Percentiles rank a stretch among this genome's conserved stretches.
Conservation (phyloP, 2,797 vertebrate genomes). For the Ciconia nigra region DNA sequence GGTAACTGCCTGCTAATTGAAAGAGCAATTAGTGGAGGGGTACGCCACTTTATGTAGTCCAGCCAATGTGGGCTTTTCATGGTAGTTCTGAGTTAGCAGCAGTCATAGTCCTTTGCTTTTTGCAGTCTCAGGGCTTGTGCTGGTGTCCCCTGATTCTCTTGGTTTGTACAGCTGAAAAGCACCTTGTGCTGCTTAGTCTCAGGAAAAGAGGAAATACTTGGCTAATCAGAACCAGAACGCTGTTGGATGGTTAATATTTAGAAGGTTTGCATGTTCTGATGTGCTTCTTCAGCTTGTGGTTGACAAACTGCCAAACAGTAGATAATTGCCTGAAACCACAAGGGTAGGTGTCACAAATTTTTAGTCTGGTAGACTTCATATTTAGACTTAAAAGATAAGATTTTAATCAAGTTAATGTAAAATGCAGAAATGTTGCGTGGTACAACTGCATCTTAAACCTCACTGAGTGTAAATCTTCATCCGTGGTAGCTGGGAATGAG, state of each 20-base stretch:
- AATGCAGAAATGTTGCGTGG: background rate
- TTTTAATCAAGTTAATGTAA: background rate
- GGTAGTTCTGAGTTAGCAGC: background rate
- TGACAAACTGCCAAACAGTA: background rate
- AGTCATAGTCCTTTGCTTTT: background rate
- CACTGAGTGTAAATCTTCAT: background rate
- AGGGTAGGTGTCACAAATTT: background rate
- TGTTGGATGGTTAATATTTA: background rate
- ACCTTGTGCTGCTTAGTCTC: background rate
- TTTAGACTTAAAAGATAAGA: background rate
- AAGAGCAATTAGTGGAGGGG: background rate
- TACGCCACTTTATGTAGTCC: background rate
- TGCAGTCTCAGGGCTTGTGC: background rate
- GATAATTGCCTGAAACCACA: background rate
- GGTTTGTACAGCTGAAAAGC: background rate
- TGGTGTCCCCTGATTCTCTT: background rate
- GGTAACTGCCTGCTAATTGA: conserved; percentile 69
- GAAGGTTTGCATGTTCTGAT: background rate
- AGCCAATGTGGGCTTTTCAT: background rate
- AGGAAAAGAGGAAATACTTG: background rate
- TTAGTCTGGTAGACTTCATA: background rate
- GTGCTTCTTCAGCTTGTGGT: background rate
- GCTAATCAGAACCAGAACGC: background rate
- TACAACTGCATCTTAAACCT: background rate
- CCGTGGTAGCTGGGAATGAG: background rate